phyloP scores from a whole-genome alignment of 2,888 invertebrate species.

The Zygaena filipendulae region DNA sequence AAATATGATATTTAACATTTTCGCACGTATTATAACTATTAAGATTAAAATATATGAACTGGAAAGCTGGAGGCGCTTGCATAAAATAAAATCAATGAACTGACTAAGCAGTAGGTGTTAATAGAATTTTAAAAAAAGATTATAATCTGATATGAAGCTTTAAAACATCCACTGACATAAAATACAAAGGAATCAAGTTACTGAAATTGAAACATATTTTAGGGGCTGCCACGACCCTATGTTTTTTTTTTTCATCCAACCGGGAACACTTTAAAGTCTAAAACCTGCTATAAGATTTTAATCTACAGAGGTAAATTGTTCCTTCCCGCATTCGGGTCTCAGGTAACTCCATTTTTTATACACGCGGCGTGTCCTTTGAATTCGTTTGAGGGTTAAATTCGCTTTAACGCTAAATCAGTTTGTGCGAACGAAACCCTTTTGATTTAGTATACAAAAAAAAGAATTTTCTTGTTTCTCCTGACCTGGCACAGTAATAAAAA shows the following conservation, averaged over 20 bases:
- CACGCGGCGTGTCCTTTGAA: slow-evolving; percentile 26
- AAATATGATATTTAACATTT: no score
- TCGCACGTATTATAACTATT: no score
- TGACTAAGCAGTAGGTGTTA: no score
- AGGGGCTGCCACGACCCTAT: slow-evolving; percentile 2
- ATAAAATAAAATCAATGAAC: no score
- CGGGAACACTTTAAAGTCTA: slow-evolving; percentile 12
- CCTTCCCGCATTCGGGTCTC: slow-evolving; percentile 22
- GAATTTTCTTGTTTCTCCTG: slow-evolving; percentile 30
- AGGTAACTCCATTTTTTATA: slow-evolving; percentile 38
- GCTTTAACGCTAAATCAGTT: slow-evolving; percentile 50
- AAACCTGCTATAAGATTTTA: slow-evolving; percentile 24
- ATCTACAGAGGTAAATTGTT: slow-evolving; percentile 20
- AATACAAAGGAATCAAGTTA: slow-evolving; percentile 21
- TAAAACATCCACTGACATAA: slow-evolving; percentile 16
- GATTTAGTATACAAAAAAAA: slow-evolving; percentile 33
- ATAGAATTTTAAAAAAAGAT: slow-evolving; percentile 6
- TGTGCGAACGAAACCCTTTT: slow-evolving; percentile 36
- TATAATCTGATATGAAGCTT: slow-evolving; percentile 12
- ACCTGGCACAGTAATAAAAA: slow-evolving; percentile 30
- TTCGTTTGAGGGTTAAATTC: slow-evolving; percentile 39
- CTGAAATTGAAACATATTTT: slow-evolving; percentile 19
- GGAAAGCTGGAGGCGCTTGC: no score
- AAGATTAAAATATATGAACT: no score
- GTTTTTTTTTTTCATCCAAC: slow-evolving; percentile 1